Base-by-base conservation (phyloP, 2,888 invertebrate species). In the Rhyacophila evoluta region DNA sequence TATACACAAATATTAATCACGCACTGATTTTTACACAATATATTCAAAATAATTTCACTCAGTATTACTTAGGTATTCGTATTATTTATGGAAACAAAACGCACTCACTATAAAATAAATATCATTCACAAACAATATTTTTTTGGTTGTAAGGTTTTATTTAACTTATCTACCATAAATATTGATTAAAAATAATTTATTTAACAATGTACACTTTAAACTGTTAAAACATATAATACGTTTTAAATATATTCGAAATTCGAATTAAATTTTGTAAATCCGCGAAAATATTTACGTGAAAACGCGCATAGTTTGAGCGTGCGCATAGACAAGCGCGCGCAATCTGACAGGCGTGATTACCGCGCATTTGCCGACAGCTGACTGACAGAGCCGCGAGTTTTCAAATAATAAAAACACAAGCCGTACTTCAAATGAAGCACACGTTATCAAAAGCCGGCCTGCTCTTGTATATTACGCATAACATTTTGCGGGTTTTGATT, bases 371-470 rank as follows among this genome's bases (percentile, higher is more conserved):
- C 39, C 15, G 28, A 25, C 73, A 73, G 73, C 73, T 73, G 73
- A 73, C 73, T 39, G 73, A 38, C 55, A 8, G 55, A 55, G 55
- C 55, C 55, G 55, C 55, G 55, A 55, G 55, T 55, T 55, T 55
- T 55, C 55, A 55, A 55, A 55, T 55, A 55, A 55, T 55, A 55
- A 55, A 55, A 55, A 55, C 55, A 55, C 55, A 55, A 19, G 19
- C 55, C 55, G 55, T 55, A 55, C 55, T 19, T 19, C 19, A 55
- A 55, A 25, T 55, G 55, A 25, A 19, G 19, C 55, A 19, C 8
- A 55, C 55, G 10, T 19, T 15, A 55, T 55, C 55, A 55, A 55
- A 55, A 55, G 8, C 25, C 6, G 25, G 19, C 12, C 15, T 55
- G 19, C 55, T 55, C 19, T 19, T 55, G 19, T 55, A 55, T 15